Conservation (phyloP, 2,888 invertebrate genomes). For the Hesperia comma region DNA sequence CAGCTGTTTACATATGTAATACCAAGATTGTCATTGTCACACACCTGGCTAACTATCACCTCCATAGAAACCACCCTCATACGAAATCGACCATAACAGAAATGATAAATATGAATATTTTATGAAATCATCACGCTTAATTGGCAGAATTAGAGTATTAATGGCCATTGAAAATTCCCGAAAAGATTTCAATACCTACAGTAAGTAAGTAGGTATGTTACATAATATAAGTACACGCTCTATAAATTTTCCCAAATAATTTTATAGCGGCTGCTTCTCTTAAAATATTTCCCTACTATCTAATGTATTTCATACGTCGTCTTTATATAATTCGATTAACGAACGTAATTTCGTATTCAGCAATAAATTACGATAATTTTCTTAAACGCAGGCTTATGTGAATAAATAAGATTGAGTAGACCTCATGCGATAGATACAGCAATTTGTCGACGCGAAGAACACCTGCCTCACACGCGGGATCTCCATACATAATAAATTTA, state of each 20-base stretch:
- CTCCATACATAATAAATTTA: constrained; percentile 84
- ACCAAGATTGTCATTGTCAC: no score
- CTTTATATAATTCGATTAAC: constrained; percentile 1
- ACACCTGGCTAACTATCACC: no score
- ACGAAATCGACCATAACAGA: no score
- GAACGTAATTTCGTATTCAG: constrained; percentile 20
- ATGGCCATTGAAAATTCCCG: no score
- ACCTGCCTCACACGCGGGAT: constrained; percentile 75
- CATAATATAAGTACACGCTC: no score
- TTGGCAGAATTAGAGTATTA: no score
- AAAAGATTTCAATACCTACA: no score
- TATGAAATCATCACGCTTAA: no score
- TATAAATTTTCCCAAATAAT: no score
- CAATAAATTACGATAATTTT: constrained; percentile 36
- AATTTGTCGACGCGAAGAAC: constrained; percentile 77
- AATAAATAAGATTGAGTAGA: constrained; percentile 36
- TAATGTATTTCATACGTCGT: neutral
- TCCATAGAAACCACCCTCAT: no score
- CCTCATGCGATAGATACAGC: constrained; percentile 37
- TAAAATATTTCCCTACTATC: constrained; percentile 4
- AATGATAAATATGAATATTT: constrained; percentile 21
- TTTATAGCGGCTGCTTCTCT: constrained; percentile 1
- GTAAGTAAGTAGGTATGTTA: no score
- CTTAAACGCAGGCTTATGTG: constrained; percentile 32
- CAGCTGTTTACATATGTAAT: no score